Evolutionary conservation across 2,113 vertebrate species (phyloP).

Genomic region (Sorex fumeus): DNA sequence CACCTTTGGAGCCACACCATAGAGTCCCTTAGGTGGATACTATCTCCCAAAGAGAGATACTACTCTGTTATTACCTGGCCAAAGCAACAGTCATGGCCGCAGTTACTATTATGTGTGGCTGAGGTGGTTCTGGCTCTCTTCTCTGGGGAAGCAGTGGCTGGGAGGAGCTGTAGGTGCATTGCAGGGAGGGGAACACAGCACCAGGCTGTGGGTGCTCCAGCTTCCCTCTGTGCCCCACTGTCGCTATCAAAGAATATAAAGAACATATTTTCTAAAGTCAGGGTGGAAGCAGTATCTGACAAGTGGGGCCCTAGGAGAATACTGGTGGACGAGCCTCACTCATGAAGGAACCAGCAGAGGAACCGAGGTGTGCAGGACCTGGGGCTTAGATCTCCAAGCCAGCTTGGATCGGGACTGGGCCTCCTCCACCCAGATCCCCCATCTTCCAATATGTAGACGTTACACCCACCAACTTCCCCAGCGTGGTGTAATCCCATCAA

Average conservation of each 20-base stretch:
- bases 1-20: slow-evolving; percentile 74
- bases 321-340: neutral
- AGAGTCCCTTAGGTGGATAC: slow-evolving; percentile 59
- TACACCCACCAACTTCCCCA: too few relatives aligned
- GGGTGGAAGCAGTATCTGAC: neutral
- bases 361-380: too few relatives aligned
- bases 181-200: too few relatives aligned
- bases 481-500: too few relatives aligned
- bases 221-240: neutral
- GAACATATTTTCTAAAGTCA: neutral
- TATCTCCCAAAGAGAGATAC: too few relatives aligned
- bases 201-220: accelerated
- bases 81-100: neutral
- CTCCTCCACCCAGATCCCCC: too few relatives aligned
- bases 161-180: too few relatives aligned
- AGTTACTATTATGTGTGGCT: neutral
- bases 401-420: too few relatives aligned
- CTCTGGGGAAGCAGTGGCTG: neutral
- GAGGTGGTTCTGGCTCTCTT: neutral
- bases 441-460: too few relatives aligned
- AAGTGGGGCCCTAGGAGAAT: neutral
- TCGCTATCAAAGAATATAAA: neutral
- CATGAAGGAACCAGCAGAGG: too few relatives aligned
- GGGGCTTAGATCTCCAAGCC: too few relatives aligned
- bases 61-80: slow-evolving; percentile 20